These are phyloP conservation scores for Callithrix jacchus DNA, from an alignment of 2,113 vertebrate species.

Conservation along the genomic window DNA sequence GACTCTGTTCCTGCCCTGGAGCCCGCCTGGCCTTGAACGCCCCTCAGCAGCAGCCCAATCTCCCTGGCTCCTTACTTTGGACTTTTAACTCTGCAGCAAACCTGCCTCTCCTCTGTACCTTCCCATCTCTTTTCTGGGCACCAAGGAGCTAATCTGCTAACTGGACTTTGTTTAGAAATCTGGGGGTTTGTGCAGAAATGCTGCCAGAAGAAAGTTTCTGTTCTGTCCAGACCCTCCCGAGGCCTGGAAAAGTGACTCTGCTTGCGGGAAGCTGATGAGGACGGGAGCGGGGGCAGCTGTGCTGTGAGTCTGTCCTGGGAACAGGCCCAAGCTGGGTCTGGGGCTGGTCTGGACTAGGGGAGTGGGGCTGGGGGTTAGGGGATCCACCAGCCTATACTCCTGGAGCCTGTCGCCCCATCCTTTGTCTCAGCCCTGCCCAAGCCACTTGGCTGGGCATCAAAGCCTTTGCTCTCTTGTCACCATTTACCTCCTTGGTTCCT, in stretches of 20 bases:
- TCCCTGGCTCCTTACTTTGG: background rate
- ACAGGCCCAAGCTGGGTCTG: background rate
- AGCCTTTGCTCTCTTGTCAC: background rate
- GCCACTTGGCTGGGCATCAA: background rate
- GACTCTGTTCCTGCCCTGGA: background rate
- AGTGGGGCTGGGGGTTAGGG: background rate
- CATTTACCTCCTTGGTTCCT: background rate
- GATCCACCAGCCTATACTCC: background rate
- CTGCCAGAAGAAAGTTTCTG: background rate
- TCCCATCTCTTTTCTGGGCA: background rate
- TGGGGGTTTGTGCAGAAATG: background rate
- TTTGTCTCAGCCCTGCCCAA: background rate
- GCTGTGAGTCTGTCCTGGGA: background rate
- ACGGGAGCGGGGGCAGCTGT: background rate
- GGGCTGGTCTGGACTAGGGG: background rate
- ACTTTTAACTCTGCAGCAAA: background rate
- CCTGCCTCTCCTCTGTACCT: accelerated
- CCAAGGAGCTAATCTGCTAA: background rate
- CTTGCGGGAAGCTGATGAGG: background rate
- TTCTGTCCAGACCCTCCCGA: background rate
- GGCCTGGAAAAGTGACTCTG: background rate
- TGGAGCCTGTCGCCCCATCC: background rate
- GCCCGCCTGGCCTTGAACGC: accelerated
- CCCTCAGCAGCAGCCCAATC: background rate
- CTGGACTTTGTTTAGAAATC: background rate